Percentiles rank a stretch among this genome's conserved stretches.
Evolutionary conservation across 2,797 vertebrate genomes (phyloP).

Genomic region (Philypnodon macrostomus): DNA sequence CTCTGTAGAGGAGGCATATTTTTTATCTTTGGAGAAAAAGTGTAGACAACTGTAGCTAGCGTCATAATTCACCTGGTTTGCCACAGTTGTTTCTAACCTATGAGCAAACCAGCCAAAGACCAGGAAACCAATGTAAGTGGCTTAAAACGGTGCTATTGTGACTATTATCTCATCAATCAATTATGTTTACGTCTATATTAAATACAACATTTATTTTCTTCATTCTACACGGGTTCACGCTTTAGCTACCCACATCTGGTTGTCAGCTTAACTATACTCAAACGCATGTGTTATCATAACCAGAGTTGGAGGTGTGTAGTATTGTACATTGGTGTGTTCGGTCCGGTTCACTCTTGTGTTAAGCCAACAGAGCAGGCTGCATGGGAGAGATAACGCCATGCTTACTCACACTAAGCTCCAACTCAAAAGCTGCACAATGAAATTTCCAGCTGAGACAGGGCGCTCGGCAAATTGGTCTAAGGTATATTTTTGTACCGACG

Average conservation of each 20-base stretch:
- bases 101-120: too few relatives aligned
- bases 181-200: too few relatives aligned
- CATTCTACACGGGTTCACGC: not conserved
- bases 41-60: too few relatives aligned
- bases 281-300: not conserved
- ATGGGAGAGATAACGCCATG: constrained; percentile 57
- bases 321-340: constrained; percentile 30
- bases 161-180: too few relatives aligned
- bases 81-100: too few relatives aligned
- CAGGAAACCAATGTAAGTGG: too few relatives aligned
- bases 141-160: too few relatives aligned
- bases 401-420: constrained; percentile 56
- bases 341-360: constrained; percentile 53
- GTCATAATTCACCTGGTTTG: too few relatives aligned
- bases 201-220: too few relatives aligned
- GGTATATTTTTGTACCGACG: constrained; percentile 56
- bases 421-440: constrained; percentile 47
- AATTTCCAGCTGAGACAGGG: constrained; percentile 45
- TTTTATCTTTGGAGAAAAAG: too few relatives aligned
- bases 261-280: not conserved
- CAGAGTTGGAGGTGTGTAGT: constrained; percentile 33
- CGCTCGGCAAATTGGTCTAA: constrained; percentile 44
- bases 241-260: too few relatives aligned
- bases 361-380: constrained; percentile 61
- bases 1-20: too few relatives aligned